Conservation (phyloP, 2,113 vertebrate species). For the Dipodomys stephensi region DNA sequence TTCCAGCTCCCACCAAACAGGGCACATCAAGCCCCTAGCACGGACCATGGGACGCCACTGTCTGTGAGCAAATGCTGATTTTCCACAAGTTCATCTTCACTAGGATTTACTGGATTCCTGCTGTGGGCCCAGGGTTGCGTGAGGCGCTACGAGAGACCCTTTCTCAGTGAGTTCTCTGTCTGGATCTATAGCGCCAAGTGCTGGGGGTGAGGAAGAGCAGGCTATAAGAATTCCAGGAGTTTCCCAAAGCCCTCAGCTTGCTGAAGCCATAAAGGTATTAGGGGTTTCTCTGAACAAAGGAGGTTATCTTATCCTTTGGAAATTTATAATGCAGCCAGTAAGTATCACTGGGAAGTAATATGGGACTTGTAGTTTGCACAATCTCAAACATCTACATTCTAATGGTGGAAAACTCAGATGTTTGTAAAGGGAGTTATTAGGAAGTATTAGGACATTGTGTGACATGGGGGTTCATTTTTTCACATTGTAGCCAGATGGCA, state of each 20-base stretch:
- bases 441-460: not conserved
- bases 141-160: fast-evolving
- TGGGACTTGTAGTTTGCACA: not conserved
- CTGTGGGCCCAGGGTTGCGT: fast-evolving
- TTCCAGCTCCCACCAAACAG: not conserved
- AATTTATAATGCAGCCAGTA: not conserved
- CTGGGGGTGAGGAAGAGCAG: not conserved
- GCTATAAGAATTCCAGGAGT: not conserved
- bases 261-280: not conserved
- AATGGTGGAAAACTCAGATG: not conserved
- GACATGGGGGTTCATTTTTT: not conserved
- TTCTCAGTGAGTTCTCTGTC: not conserved
- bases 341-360: not conserved
- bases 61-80: not conserved
- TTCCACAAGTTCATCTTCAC: not conserved
- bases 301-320: not conserved
- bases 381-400: not conserved
- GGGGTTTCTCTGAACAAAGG: not conserved
- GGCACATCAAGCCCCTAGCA: not conserved
- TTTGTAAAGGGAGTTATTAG: not conserved
- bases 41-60: not conserved
- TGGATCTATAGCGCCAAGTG: not conserved
- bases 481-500: not conserved
- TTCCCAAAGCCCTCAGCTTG: constrained; percentile 10
- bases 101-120: not conserved